phyloP scores from a whole-genome alignment of 2,888 invertebrate genomes.

The Microplitis deprimator region DNA sequence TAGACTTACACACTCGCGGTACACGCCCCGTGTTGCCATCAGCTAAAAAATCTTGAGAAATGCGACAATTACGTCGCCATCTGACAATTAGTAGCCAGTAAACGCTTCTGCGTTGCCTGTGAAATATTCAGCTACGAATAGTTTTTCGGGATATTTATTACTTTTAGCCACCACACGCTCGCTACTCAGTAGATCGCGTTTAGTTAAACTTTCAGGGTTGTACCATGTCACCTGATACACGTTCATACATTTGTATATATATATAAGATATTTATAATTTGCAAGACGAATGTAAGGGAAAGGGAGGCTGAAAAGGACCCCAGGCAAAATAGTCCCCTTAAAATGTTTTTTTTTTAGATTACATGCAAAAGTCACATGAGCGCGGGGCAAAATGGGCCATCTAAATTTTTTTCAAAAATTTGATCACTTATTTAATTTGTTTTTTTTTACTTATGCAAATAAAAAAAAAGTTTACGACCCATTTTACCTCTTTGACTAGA shows the following conservation, averaged over 20 bases:
- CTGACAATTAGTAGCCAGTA: slow-evolving; percentile 69
- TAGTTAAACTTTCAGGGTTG: too few species aligned
- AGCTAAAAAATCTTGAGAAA: slow-evolving; percentile 59
- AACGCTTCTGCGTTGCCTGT: slow-evolving; percentile 56
- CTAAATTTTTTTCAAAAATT: too few species aligned
- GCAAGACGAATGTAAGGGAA: too few species aligned
- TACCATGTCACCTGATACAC: background rate
- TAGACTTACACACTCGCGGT: slow-evolving; percentile 34
- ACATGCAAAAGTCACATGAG: too few species aligned
- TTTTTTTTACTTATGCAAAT: too few species aligned
- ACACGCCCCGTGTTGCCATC: slow-evolving; percentile 38
- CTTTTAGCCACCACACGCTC: slow-evolving; percentile 35
- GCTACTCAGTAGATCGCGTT: background rate
- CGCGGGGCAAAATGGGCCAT: too few species aligned
- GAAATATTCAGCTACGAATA: slow-evolving; percentile 55
- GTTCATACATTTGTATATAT: too few species aligned
- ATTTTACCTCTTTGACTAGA: too few species aligned
- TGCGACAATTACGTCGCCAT: slow-evolving; percentile 67
- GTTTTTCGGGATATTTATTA: slow-evolving; percentile 63
- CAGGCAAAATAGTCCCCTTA: background rate
- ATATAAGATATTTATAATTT: too few species aligned
- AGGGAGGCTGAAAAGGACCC: too few species aligned
- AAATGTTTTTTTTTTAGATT: background rate
- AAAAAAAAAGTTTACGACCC: too few species aligned
- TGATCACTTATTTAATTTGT: too few species aligned